Conservation (phyloP, 2,797 vertebrate genomes). For the Saxicola maurus region DNA sequence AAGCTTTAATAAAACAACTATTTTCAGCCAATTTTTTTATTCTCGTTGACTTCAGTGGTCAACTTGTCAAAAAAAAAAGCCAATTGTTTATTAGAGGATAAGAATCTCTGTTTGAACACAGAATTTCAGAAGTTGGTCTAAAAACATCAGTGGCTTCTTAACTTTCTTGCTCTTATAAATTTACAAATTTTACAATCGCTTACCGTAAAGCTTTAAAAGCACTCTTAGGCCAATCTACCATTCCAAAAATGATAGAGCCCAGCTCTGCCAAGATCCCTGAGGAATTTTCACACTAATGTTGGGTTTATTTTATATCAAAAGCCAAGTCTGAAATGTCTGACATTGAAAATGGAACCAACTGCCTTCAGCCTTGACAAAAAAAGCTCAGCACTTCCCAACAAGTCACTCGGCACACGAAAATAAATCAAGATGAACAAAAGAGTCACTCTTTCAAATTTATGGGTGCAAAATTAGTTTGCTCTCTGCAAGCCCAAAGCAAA, state of each 20-base stretch:
- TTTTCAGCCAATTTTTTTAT: not conserved
- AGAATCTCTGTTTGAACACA: not conserved
- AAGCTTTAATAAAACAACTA: not conserved
- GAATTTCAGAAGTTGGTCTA: not conserved
- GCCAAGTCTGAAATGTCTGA: conserved; percentile 37
- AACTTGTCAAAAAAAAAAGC: not conserved
- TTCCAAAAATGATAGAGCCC: not conserved
- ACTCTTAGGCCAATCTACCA: not conserved
- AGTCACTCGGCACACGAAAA: not conserved
- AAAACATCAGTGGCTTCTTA: not conserved
- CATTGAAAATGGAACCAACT: conserved; percentile 24
- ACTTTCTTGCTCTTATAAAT: not conserved
- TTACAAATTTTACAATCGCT: not conserved
- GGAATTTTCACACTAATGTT: not conserved
- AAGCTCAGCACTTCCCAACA: not conserved
- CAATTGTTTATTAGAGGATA: not conserved
- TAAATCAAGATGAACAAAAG: conserved; percentile 1
- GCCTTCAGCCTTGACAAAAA: not conserved
- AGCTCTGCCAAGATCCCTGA: conserved; percentile 25
- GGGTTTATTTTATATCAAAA: conserved; percentile 9
- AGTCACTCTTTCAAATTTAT: not conserved
- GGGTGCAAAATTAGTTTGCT: not conserved
- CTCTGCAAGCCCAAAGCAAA: not conserved
- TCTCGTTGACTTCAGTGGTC: not conserved
- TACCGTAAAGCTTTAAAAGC: not conserved